Conservation (phyloP, 2,113 vertebrate genomes). For the Dolichotis patagonum region DNA sequence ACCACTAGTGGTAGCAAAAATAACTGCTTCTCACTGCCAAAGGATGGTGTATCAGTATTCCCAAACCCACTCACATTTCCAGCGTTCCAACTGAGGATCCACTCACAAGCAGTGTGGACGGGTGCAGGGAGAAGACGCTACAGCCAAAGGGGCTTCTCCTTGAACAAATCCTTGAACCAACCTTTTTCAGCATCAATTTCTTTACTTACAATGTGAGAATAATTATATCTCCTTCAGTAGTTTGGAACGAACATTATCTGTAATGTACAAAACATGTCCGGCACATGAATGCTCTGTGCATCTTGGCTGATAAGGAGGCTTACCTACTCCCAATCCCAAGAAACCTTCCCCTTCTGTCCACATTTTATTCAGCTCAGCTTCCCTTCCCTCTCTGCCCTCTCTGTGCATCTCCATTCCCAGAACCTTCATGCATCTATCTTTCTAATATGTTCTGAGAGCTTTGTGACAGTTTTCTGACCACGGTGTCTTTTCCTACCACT, state of each 20-base stretch:
- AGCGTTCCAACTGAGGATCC: neutral
- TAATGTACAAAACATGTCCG: neutral
- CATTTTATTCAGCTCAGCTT: neutral
- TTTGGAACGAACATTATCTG: neutral
- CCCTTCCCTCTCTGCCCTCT: neutral
- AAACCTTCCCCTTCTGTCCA: neutral
- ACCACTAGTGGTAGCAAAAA: neutral
- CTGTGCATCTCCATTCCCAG: neutral
- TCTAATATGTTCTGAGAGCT: neutral
- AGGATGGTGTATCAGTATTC: neutral
- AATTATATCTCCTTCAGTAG: neutral
- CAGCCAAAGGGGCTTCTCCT: neutral
- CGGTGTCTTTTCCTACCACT: neutral
- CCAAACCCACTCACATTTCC: neutral
- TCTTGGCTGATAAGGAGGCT: neutral
- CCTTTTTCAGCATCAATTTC: neutral
- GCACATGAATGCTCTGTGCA: neutral
- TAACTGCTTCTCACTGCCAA: neutral
- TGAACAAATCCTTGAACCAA: neutral
- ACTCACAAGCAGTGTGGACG: neutral
- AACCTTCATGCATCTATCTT: neutral
- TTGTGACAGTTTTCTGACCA: neutral
- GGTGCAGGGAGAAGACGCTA: neutral
- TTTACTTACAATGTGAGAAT: neutral
- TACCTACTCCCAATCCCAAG: neutral